phyloP scores from a whole-genome alignment of 2,797 vertebrate species.

The Pantherophis vulpinus region DNA sequence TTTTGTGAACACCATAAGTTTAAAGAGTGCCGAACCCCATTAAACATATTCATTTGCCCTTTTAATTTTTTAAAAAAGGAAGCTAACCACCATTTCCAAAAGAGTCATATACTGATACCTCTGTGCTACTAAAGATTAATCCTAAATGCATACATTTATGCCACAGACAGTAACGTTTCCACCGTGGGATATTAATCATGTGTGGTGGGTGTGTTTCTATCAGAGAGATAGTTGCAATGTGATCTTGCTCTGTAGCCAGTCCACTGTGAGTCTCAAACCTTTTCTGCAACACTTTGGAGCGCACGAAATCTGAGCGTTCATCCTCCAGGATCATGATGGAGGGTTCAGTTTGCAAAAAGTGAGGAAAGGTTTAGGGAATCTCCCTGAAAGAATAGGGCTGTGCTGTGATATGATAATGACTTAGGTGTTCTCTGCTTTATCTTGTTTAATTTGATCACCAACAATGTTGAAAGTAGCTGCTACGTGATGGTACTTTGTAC shows the following conservation, averaged over 20 bases:
- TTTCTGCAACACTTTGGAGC: not conserved
- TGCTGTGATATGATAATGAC: constrained; percentile 7
- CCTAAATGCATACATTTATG: not conserved
- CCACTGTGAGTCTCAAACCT: not conserved
- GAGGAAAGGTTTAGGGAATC: constrained; percentile 9
- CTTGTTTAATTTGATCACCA: constrained; percentile 44
- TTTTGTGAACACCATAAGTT: not conserved
- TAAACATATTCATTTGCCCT: not conserved
- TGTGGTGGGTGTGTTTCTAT: not conserved
- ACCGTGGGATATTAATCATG: not conserved
- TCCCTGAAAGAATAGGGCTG: constrained; percentile 30
- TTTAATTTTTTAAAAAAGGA: not conserved
- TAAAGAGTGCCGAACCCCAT: not conserved
- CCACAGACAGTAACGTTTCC: not conserved
- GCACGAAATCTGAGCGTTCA: not conserved
- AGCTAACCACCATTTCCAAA: not conserved
- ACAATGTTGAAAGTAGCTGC: constrained; percentile 44
- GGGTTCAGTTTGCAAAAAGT: not conserved
- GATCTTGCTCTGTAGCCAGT: not conserved
- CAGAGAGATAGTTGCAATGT: not conserved
- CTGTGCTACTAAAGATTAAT: not conserved
- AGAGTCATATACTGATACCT: not conserved
- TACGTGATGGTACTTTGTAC: constrained; percentile 42
- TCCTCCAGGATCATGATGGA: not conserved
- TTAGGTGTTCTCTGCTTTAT: constrained; percentile 45